Conservation (phyloP, 2,888 invertebrate species). For the Hesperia comma region DNA sequence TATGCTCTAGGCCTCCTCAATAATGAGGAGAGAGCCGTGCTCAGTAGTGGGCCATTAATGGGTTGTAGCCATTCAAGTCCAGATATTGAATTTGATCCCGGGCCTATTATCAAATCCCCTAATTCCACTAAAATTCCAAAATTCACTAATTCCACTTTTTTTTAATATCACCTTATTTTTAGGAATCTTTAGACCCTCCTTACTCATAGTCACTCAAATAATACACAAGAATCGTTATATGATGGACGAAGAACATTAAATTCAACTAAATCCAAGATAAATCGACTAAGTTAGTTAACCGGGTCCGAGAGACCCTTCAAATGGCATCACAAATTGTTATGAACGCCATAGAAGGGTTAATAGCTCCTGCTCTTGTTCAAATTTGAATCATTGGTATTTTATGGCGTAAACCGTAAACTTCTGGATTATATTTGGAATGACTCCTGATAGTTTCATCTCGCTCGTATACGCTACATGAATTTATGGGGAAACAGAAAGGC, state of each 20-base stretch:
- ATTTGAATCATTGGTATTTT: conserved; percentile 49
- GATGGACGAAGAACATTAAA: conserved; percentile 29
- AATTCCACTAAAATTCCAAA: no score
- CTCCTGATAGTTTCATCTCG: neutral
- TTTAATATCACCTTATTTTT: no score
- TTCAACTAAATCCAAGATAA: conserved; percentile 31
- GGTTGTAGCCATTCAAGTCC: no score
- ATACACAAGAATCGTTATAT: conserved; percentile 26
- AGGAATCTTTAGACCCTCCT: neutral
- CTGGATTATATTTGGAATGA: conserved; percentile 8
- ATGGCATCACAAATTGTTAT: conserved; percentile 53
- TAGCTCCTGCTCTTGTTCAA: conserved; percentile 50
- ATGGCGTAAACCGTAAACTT: conserved; percentile 29
- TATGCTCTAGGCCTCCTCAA: no score
- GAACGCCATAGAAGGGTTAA: conserved; percentile 56
- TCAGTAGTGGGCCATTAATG: no score
- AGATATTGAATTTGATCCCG: no score
- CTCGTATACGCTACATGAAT: no score
- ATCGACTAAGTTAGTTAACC: conserved; percentile 24
- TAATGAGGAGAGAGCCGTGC: no score
- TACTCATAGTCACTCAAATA: conserved; percentile 10
- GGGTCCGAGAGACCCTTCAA: conserved; percentile 45
- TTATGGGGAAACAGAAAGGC: no score
- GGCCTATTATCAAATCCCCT: no score
- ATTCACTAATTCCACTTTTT: no score